A percentile compares a stretch with the other conserved stretches of the same genome.
phyloP scores from a whole-genome alignment of 2,888 invertebrate species.

The Liposcelis brunnea region DNA sequence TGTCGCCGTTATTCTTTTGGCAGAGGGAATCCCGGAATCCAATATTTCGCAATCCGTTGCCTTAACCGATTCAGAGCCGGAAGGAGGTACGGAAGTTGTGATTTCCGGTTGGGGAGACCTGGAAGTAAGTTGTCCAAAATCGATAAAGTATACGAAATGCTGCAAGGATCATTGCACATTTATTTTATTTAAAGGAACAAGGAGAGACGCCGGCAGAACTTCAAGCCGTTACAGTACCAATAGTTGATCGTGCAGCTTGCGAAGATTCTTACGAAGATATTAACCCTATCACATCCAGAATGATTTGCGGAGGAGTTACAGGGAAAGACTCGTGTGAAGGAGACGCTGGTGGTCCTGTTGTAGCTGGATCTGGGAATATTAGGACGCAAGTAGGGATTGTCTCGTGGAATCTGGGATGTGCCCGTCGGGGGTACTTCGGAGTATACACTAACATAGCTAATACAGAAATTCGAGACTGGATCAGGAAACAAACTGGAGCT shows the following conservation, averaged over 20 bases:
- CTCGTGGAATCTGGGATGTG: neutral
- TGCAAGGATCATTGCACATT: too few relatives aligned
- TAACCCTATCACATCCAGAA: neutral
- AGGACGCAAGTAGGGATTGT: neutral
- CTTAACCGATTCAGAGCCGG: neutral
- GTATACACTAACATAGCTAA: neutral
- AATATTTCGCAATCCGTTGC: neutral
- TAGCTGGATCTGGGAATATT: neutral
- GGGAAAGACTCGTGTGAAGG: constrained; percentile 6
- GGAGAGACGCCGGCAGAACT: too few relatives aligned
- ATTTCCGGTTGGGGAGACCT: constrained; percentile 6
- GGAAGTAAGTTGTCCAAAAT: neutral
- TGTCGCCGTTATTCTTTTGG: neutral
- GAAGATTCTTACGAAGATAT: neutral
- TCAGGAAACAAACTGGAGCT: too few relatives aligned
- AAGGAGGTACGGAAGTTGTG: neutral
- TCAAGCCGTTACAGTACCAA: too few relatives aligned
- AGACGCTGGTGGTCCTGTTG: constrained; percentile 3
- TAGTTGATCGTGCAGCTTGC: neutral
- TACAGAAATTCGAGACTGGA: too few relatives aligned
- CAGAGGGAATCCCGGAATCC: neutral
- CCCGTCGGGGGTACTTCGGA: neutral
- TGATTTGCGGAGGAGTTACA: constrained; percentile 2
- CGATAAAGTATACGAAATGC: too few relatives aligned
- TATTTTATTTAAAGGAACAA: neutral